phyloP scores from a whole-genome alignment of 2,113 vertebrate species.

The Phrynocephalus versicolor region DNA sequence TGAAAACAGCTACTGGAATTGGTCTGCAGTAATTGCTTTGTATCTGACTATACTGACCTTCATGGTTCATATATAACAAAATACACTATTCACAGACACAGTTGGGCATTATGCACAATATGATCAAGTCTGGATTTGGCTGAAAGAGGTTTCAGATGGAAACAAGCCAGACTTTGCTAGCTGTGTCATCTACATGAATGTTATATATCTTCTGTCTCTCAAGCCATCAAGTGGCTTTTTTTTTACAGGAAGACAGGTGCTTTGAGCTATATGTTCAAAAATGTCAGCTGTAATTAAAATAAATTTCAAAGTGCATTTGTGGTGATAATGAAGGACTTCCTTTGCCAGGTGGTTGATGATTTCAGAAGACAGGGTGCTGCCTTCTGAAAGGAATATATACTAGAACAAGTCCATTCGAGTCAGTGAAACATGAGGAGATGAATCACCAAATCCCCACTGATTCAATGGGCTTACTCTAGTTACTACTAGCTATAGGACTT shows the following conservation, averaged over 20 bases:
- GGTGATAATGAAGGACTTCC: conserved; percentile 15
- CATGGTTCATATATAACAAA: neutral
- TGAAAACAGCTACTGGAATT: neutral
- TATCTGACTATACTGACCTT: neutral
- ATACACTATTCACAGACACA: neutral
- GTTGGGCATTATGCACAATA: neutral
- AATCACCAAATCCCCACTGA: too few relatives aligned
- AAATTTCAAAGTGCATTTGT: conserved; percentile 8
- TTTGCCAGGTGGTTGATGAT: neutral
- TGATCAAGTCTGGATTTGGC: neutral
- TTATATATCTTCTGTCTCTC: accelerated
- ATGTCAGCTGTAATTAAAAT: conserved; percentile 30
- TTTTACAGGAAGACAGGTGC: neutral
- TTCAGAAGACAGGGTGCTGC: neutral
- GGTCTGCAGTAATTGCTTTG: neutral
- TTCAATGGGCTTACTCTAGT: too few relatives aligned
- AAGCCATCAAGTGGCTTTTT: conserved; percentile 11
- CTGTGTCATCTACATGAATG: conserved; percentile 20
- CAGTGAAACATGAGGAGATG: too few relatives aligned
- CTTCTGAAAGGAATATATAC: neutral
- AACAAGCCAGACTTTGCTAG: neutral
- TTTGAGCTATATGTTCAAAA: conserved; percentile 14
- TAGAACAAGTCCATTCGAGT: too few relatives aligned
- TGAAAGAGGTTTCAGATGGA: conserved; percentile 6
- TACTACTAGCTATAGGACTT: too few relatives aligned